Percentiles rank a stretch among this genome's conserved stretches.
These are phyloP conservation scores for Hystrix cristata DNA, from an alignment of 2,113 vertebrate species.

Conservation along the genomic window DNA sequence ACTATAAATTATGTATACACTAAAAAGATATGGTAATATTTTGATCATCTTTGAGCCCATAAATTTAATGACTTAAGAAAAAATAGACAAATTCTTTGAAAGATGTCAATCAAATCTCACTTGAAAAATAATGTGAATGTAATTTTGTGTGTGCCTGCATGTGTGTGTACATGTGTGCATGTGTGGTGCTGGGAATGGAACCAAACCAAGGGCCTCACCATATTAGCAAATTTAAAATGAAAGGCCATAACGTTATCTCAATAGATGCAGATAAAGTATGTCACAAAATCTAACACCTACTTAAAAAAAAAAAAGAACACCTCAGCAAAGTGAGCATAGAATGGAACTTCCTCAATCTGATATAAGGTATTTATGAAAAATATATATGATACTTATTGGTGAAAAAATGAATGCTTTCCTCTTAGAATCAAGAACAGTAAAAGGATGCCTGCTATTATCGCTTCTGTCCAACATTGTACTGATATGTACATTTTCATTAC, in stretches of 20 bases:
- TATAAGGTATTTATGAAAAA: background rate
- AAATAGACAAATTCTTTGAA: slow-evolving; percentile 12
- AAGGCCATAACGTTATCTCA: background rate
- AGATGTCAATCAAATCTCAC: slow-evolving; percentile 11
- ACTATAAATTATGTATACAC: background rate
- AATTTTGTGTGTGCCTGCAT: too few relatives aligned
- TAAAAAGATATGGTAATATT: slow-evolving; percentile 16
- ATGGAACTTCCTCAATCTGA: background rate
- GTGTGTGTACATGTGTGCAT: too few relatives aligned
- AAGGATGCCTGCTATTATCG: background rate
- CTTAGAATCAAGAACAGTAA: background rate
- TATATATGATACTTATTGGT: background rate
- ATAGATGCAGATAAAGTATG: background rate
- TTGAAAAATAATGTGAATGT: background rate
- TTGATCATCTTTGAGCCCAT: background rate
- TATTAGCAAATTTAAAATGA: slow-evolving; percentile 3
- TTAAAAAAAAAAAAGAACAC: background rate
- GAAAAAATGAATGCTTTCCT: background rate
- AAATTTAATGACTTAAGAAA: slow-evolving; percentile 28
- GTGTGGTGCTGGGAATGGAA: background rate
- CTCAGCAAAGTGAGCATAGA: background rate
- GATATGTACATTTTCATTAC: background rate
- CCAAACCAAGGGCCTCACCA: background rate
- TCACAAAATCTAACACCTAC: background rate
- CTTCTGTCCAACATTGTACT: background rate